Evolutionary conservation across 2,888 invertebrate species (phyloP).

Genomic region (Halictus quadricinctus): DNA sequence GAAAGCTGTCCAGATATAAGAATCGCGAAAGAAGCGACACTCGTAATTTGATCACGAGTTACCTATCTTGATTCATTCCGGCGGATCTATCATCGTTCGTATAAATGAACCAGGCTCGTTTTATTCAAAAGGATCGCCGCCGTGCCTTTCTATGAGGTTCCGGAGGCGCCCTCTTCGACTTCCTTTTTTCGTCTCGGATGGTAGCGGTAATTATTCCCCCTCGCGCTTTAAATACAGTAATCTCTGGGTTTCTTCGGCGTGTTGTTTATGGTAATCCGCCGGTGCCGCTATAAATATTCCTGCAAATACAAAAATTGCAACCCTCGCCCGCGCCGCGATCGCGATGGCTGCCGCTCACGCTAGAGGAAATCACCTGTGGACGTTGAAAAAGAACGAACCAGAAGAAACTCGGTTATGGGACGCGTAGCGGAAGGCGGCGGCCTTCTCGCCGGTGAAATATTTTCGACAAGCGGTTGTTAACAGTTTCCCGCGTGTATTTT

Average conservation of each 20-base stretch:
- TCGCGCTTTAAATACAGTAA: conserved; percentile 78
- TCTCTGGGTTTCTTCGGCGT: conserved; percentile 77
- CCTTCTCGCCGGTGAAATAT: conserved; percentile 44
- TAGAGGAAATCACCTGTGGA: conserved; percentile 70
- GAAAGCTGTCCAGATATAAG: neutral
- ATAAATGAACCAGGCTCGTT: neutral
- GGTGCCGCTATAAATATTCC: conserved; percentile 79
- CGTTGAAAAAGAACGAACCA: conserved; percentile 54
- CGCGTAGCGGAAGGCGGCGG: conserved; percentile 18
- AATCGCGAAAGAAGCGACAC: neutral
- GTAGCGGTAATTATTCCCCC: conserved; percentile 79
- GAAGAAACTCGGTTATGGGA: conserved; percentile 49
- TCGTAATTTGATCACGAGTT: conserved; percentile 3
- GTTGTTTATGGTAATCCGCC: conserved; percentile 81
- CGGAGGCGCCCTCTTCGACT: conserved; percentile 61
- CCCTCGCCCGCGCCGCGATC: conserved; percentile 63
- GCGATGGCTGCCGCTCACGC: conserved; percentile 78
- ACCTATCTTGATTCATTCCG: neutral
- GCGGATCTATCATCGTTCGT: conserved; percentile 4
- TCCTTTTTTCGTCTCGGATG: conserved; percentile 66
- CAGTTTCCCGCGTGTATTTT: conserved; percentile 37
- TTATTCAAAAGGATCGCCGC: conserved; percentile 26
- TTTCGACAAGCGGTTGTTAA: conserved; percentile 51
- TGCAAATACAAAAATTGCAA: conserved; percentile 81
- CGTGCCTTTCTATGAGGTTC: conserved; percentile 58